Evolutionary conservation across 2,113 vertebrate genomes (phyloP), one percentile per base, ranked within the genome.

Genomic region (Cyprichromis sp.): DNA sequence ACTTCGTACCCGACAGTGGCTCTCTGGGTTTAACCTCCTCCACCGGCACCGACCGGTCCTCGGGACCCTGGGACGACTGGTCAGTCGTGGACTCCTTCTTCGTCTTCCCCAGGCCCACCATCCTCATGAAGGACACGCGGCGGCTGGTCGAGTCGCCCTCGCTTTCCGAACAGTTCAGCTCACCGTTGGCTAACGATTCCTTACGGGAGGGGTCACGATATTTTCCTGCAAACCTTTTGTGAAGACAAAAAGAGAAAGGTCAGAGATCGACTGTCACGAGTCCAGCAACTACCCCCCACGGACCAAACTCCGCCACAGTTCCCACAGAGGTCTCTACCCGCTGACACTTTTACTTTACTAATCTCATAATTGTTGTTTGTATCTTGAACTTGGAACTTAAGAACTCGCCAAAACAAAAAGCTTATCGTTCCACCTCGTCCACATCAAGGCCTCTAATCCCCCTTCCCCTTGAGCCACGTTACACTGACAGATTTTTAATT

Each of bases 1-100:
- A 29, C 21, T 13, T 85, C 96, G 94, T 92, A 98, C 98, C 97
- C 19, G 97, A 98, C 31, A 98, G 93, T 0, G 97, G 97, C 66
- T 98, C 98, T 90, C 96, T 95, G 86, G 95, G 94, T 87, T 97
- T 97, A 14, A 96, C 95, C 90, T 95, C 94, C 53, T 95, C 96
- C 85, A 94, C 94, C 40, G 95, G 96, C 79, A 95, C 94, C 1
- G 84, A 90, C 29, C 87, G 87, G 83, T 96, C 95, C 78, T 97
- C 96, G 0, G 94, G 82, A 1, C 88, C 92, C 14, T 91, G 94
- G 2, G 95, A 95, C 8, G 95, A 94, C 1, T 95, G 95, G 86
- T 98, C 96, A 1, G 92, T 94, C 85, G 91, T 34, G 1, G 97
- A 97, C 6, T 97, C 96, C 1, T 93, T 94, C 83, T 94, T 97